Conservation (phyloP, 2,797 vertebrate genomes). For the Benthosema pterotum region DNA sequence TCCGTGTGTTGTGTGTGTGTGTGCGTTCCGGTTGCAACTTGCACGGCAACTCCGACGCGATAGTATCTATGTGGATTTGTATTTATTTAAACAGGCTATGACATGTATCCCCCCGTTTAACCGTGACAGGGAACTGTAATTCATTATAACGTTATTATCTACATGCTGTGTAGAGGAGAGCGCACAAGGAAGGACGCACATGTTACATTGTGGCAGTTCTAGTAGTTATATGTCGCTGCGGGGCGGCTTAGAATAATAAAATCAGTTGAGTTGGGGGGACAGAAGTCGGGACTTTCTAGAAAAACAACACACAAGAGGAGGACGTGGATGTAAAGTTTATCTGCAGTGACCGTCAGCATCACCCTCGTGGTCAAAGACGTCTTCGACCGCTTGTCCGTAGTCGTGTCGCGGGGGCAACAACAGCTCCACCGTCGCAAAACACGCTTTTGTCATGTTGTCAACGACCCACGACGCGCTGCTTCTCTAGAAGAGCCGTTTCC, state of each 20-base stretch:
- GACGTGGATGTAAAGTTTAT: conserved; percentile 58
- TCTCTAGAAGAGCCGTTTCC: conserved; percentile 1
- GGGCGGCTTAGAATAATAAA: too few relatives aligned
- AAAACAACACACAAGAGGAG: conserved; percentile 61
- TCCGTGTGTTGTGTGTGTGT: conserved; percentile 14
- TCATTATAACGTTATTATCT: too few relatives aligned
- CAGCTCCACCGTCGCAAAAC: too few relatives aligned
- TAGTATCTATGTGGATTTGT: background rate
- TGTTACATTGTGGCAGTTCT: conserved; percentile 19
- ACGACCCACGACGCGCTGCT: conserved; percentile 23
- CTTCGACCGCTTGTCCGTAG: too few relatives aligned
- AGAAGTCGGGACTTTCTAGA: background rate
- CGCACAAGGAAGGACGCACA: conserved; percentile 19
- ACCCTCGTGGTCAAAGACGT: too few relatives aligned
- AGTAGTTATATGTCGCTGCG: too few relatives aligned
- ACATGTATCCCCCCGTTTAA: background rate
- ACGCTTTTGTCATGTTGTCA: conserved; percentile 9
- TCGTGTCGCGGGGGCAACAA: too few relatives aligned
- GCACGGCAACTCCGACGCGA: background rate
- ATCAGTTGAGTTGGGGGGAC: conserved; percentile 4
- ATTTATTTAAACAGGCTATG: background rate
- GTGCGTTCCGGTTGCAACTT: background rate
- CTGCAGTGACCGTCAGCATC: too few relatives aligned
- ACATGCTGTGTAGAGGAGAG: too few relatives aligned
- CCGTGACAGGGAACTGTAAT: background rate